phyloP scores from a whole-genome alignment of 2,888 invertebrate genomes.

The Apotomis betuletana region DNA sequence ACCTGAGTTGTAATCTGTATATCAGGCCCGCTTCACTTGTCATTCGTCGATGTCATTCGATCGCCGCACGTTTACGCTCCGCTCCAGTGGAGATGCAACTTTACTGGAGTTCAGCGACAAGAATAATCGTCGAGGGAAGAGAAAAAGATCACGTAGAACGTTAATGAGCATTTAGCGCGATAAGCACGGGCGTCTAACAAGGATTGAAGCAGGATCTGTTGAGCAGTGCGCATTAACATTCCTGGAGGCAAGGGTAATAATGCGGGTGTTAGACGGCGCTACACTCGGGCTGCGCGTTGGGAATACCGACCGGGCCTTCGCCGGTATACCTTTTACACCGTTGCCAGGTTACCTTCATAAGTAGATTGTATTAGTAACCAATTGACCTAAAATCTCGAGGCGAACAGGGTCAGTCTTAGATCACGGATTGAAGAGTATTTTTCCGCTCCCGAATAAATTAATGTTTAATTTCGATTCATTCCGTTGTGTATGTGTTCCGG shows the following conservation, averaged over 20 bases:
- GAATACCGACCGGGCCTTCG: constrained; percentile 50
- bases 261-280: constrained; percentile 67
- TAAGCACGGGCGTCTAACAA: constrained; percentile 62
- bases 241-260: constrained; percentile 61
- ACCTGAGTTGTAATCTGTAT: too few species aligned
- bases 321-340: constrained; percentile 44
- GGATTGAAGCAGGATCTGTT: constrained; percentile 60
- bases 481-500: too few species aligned
- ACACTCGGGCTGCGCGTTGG: constrained; percentile 59
- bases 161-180: constrained; percentile 65
- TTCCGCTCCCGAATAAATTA: background rate
- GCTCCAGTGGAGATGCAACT: background rate
- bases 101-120: constrained; percentile 27
- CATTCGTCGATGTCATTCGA: too few species aligned
- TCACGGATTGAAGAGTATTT: constrained; percentile 42
- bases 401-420: constrained; percentile 46
- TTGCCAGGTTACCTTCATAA: constrained; percentile 39
- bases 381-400: constrained; percentile 49
- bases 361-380: constrained; percentile 51
- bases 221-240: constrained; percentile 65
- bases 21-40: too few species aligned
- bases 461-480: background rate
- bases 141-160: constrained; percentile 61
- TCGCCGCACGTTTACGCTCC: too few species aligned
- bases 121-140: constrained; percentile 44